A percentile compares a stretch with the other conserved stretches of the same genome.
These are phyloP conservation scores for Halocynthia roretzi DNA, from an alignment of 23 tunicate species.

Conservation along the genomic window DNA sequence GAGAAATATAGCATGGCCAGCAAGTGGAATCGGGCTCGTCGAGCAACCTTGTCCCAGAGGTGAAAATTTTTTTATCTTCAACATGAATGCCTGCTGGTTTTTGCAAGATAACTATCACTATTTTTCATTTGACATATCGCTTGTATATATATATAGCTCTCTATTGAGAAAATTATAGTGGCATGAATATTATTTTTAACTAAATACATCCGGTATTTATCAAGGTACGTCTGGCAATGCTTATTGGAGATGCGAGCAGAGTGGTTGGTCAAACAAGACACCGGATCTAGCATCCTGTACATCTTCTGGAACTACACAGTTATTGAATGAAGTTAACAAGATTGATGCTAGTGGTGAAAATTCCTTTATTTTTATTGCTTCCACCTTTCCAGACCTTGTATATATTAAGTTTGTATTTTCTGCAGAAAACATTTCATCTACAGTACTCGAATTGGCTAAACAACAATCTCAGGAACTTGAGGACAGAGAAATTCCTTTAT, in stretches of 20 bases:
- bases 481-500: background rate
- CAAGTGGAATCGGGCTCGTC: background rate
- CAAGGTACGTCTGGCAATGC: background rate
- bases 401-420: background rate
- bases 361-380: background rate
- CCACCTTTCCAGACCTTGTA: too few relatives aligned
- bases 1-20: background rate
- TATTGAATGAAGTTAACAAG: background rate
- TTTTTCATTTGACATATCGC: too few relatives aligned
- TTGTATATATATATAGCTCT: too few relatives aligned
- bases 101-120: background rate
- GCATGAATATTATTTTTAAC: too few relatives aligned
- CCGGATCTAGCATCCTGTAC: background rate
- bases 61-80: background rate
- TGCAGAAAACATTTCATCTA: background rate
- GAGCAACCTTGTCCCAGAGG: slow-evolving; percentile 1
- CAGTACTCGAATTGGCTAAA: background rate
- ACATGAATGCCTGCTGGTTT: background rate
- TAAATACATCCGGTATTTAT: background rate
- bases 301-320: background rate
- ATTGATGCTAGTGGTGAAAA: background rate
- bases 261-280: slow-evolving; percentile 5
- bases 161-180: too few relatives aligned
- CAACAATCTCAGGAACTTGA: background rate
- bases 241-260: background rate